A percentile compares a stretch with the other conserved stretches of the same genome.
Conservation (phyloP, 2,797 vertebrate species). For the Pipistrellus kuhlii region DNA sequence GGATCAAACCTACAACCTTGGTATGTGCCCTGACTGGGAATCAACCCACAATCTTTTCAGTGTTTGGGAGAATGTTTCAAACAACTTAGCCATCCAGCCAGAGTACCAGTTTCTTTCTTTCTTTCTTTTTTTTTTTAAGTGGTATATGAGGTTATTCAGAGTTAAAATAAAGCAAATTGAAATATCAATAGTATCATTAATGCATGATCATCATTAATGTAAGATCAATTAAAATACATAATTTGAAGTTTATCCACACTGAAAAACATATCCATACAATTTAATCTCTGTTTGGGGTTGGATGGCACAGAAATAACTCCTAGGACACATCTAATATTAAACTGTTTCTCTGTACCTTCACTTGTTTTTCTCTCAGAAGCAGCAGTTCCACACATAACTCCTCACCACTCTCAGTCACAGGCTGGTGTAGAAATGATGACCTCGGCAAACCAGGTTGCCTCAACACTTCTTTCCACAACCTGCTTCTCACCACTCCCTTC, state of each 20-base stretch:
- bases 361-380: neutral
- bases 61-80: neutral
- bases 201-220: neutral
- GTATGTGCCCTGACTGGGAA: no score
- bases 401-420: neutral
- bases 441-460: neutral
- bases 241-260: neutral
- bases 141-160: neutral
- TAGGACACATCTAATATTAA: neutral
- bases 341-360: neutral
- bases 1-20: neutral
- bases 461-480: neutral
- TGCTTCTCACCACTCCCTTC: neutral
- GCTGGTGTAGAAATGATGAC: neutral
- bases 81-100: neutral
- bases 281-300: neutral
- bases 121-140: neutral
- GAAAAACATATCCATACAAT: neutral
- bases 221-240: neutral
- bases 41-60: neutral
- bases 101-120: no score
- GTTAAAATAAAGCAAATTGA: constrained; percentile 4
- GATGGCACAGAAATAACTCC: neutral
- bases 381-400: neutral
- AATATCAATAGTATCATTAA: neutral